A percentile compares a stretch with the other conserved stretches of the same genome.
These are phyloP conservation scores for Bursaphelenchus mucronatus DNA, from an alignment of 1,140 invertebrate species.

Conservation along the genomic window DNA sequence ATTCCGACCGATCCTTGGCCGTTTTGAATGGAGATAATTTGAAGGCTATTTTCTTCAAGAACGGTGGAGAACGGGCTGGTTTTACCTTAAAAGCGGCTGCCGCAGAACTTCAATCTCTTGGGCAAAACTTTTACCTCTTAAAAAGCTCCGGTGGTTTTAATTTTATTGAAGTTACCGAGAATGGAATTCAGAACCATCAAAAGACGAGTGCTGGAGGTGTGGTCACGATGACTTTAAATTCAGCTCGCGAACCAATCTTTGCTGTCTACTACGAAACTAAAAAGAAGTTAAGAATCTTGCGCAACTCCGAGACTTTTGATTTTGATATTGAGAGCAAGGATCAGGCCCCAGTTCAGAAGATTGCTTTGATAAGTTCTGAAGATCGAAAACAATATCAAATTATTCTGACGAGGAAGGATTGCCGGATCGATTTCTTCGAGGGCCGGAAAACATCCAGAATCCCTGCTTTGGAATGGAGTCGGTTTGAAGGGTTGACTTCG, in stretches of 20 bases:
- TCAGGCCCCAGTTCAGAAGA: not conserved
- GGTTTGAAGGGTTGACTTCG: conserved; percentile 49
- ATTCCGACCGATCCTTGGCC: not conserved
- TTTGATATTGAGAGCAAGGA: too few species aligned
- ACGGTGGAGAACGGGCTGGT: too few species aligned
- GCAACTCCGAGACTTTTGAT: too few species aligned
- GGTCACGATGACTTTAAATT: too few species aligned
- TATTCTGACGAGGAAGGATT: conserved; percentile 16
- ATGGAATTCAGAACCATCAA: too few species aligned
- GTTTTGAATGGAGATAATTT: conserved; percentile 5
- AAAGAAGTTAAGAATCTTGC: conserved; percentile 1
- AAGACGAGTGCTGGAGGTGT: too few species aligned
- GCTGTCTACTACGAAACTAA: conserved; percentile 8
- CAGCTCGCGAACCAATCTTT: not conserved
- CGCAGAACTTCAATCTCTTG: too few species aligned
- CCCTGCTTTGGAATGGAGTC: conserved; percentile 36
- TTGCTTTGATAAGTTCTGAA: conserved; percentile 4
- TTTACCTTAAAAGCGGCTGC: too few species aligned
- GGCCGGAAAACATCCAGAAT: conserved; percentile 5
- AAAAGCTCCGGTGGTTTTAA: too few species aligned
- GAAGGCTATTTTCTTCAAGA: conserved; percentile 1
- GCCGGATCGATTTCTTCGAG: conserved; percentile 34
- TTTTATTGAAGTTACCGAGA: too few species aligned
- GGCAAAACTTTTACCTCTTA: too few species aligned
- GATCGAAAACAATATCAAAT: conserved; percentile 1